phyloP scores from a whole-genome alignment of 2,113 vertebrate genomes.

The Lontra canadensis region DNA sequence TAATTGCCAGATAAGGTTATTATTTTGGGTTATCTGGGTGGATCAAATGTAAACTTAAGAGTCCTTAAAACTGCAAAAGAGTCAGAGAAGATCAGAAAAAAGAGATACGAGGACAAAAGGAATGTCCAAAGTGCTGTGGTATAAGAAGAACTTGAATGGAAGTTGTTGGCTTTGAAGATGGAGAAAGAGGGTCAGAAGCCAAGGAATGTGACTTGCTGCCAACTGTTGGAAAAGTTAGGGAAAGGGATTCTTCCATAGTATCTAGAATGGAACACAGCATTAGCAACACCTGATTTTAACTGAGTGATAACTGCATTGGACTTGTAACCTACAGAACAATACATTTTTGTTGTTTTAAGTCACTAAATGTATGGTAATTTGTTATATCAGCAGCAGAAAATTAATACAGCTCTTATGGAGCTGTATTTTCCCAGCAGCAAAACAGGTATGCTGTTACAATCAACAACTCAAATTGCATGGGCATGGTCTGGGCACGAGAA shows the following conservation, averaged over 20 bases:
- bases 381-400: neutral
- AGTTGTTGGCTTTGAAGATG: neutral
- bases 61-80: neutral
- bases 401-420: neutral
- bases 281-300: neutral
- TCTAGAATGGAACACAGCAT: neutral
- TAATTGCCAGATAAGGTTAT: neutral
- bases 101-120: neutral
- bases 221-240: neutral
- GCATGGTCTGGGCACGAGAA: neutral
- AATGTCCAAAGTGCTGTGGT: neutral
- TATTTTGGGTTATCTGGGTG: neutral
- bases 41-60: fast-evolving
- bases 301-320: neutral
- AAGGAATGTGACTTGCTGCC: neutral
- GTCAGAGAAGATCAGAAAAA: neutral
- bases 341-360: neutral
- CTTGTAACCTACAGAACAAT: neutral
- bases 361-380: neutral
- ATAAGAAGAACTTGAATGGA: neutral
- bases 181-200: neutral
- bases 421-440: neutral
- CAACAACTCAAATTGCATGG: neutral
- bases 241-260: neutral
- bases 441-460: neutral